These are phyloP conservation scores for Tortrix viridana DNA, from an alignment of 2,888 invertebrate genomes.

Conservation along the genomic window DNA sequence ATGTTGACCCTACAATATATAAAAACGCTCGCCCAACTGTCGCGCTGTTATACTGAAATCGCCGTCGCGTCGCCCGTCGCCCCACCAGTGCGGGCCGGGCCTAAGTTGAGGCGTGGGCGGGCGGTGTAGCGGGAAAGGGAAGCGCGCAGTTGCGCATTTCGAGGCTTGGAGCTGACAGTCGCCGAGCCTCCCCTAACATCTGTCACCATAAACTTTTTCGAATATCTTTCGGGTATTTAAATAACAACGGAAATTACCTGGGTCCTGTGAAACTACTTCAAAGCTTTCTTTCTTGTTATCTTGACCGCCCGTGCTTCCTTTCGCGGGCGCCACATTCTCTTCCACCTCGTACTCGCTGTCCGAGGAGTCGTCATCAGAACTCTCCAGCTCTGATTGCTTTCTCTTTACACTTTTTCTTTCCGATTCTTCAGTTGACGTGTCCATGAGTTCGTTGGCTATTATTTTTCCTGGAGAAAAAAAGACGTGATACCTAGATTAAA, in stretches of 20 bases:
- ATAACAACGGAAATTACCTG: constrained; percentile 62
- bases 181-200: too few species aligned
- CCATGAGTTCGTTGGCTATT: constrained; percentile 55
- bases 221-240: neutral
- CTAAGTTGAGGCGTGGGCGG: too few species aligned
- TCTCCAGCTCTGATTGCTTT: constrained; percentile 66
- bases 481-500: neutral
- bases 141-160: too few species aligned
- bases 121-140: too few species aligned
- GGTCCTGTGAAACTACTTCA: constrained; percentile 86
- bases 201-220: too few species aligned
- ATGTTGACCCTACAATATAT: too few species aligned
- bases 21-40: too few species aligned
- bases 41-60: too few species aligned
- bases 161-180: too few species aligned
- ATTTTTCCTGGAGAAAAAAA: constrained; percentile 27
- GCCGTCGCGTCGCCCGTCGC: too few species aligned
- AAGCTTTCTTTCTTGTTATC: constrained; percentile 84
- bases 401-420: constrained; percentile 54
- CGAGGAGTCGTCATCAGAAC: constrained; percentile 71
- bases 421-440: constrained; percentile 36
- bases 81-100: too few species aligned
- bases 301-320: constrained; percentile 55
- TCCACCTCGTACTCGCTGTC: constrained; percentile 81
- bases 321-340: constrained; percentile 56